Evolutionary conservation across 2,113 vertebrate genomes (phyloP).

Genomic region (Ploceus nigricollis): DNA sequence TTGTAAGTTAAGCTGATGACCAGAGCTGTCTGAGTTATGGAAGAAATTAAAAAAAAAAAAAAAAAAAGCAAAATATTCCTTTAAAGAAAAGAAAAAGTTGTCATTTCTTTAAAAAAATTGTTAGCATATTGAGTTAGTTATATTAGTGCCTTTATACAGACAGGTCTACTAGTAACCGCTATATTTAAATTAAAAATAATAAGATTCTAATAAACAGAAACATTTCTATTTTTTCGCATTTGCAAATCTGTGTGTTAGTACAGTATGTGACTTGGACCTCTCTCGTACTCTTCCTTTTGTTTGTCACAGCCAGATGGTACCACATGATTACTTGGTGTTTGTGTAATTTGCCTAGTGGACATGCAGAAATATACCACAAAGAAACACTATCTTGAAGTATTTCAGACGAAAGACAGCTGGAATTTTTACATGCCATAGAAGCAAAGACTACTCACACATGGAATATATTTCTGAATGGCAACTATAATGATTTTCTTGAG

Average conservation of each 20-base stretch:
- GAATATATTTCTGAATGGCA: background rate
- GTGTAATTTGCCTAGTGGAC: background rate
- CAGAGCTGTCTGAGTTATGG: background rate
- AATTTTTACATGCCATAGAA: background rate
- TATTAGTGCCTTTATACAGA: background rate
- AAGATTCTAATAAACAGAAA: background rate
- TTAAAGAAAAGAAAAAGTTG: background rate
- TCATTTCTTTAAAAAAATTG: background rate
- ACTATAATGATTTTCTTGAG: background rate
- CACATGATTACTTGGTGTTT: background rate
- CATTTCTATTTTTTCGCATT: background rate
- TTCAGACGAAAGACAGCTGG: background rate
- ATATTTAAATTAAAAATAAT: background rate
- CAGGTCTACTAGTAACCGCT: background rate
- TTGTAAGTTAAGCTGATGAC: background rate
- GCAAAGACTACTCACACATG: background rate
- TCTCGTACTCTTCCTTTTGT: background rate
- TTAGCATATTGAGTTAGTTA: background rate
- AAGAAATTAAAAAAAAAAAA: background rate
- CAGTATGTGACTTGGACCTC: background rate
- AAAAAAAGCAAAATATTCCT: background rate
- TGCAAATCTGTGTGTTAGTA: background rate
- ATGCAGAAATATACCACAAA: background rate
- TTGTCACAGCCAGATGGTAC: background rate
- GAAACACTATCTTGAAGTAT: background rate